Base-by-base conservation (phyloP, 1,140 invertebrate genomes). In the Dinoponera quadriceps region DNA sequence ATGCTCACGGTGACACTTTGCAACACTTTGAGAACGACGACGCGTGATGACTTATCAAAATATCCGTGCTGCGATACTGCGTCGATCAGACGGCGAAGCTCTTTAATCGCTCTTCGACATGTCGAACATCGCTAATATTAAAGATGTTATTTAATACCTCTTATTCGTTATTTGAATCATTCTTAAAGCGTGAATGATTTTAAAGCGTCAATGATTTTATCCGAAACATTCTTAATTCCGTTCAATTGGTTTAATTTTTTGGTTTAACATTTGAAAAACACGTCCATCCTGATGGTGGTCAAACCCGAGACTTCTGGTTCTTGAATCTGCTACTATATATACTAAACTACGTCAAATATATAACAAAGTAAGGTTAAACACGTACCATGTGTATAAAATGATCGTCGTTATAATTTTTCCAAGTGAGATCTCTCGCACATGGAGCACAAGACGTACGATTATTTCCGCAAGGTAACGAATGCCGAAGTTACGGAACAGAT, bases 21-120 rank as follows among this genome's bases (percentile, higher is more conserved):
- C 27, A n/a, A 74, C 71, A 65, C 27, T 44, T 48, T 44, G 13
- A 65, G 44, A 44, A 9, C 3, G 48, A 2, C 27, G 4, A 0
- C 20, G n/a, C 44, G 44, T 57, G 20, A 38, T 22, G 44, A 75
- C 51, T 77, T 66, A 77, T 77, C 60, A 51, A 66, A 66, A 65
- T 77, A 66, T 4, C 44, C 27, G 22, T 62, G 13, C 18, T 14
- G 13, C 11, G 18, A 29, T 48, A 22, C 29, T 9, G 25, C 18
- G 16, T 65, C 29, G 33, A 59, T 57, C 22, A 44, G n/a, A 22
- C 14, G 33, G 20, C 27, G 29, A 33, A 33, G 29, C 29, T 33
- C 29, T 33, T 33, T 33, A 33, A 33, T 33, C 29, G 29, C 29
- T 33, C 29, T 33, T 33, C 2, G 29, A 48, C 25, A 20, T 48